phyloP scores from a whole-genome alignment of 30 jellyfish, hydroid and myxozoan genomes.

The Chironex yamaguchii region DNA sequence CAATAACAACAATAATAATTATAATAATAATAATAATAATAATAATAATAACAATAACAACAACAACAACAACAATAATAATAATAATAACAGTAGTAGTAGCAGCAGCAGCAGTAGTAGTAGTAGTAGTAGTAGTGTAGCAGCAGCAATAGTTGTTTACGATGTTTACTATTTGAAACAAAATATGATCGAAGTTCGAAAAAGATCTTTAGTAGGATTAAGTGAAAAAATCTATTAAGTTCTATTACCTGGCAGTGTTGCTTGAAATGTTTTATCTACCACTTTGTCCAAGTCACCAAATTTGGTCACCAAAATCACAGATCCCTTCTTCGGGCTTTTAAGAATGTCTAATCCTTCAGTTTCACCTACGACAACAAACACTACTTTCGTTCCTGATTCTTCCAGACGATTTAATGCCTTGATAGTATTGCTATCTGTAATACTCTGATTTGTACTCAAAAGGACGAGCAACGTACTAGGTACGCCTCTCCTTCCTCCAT shows the following conservation, averaged over 20 bases:
- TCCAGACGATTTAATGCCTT: constrained; percentile 23
- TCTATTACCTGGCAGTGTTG: background rate
- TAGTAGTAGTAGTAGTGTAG: no score
- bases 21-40: no score
- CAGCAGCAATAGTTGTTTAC: no score
- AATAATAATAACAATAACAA: no score
- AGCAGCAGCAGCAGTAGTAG: no score
- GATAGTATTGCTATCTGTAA: constrained; percentile 26
- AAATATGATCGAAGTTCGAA: no score
- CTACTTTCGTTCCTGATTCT: constrained; percentile 65
- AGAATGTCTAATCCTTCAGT: background rate
- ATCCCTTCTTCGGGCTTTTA: background rate
- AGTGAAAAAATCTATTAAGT: no score
- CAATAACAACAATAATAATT: no score
- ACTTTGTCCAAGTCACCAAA: background rate
- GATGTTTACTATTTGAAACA: no score
- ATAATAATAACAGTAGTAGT: no score
- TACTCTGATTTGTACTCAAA: constrained; percentile 10
- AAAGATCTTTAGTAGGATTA: no score
- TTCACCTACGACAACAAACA: constrained; percentile 51
- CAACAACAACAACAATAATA: no score
- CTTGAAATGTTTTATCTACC: background rate
- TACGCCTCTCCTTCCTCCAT: constrained; percentile 54
- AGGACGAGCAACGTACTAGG: constrained; percentile 67
- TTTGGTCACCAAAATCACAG: background rate